phyloP scores from a whole-genome alignment of 2,888 invertebrate genomes.

The Papilio gigon region DNA sequence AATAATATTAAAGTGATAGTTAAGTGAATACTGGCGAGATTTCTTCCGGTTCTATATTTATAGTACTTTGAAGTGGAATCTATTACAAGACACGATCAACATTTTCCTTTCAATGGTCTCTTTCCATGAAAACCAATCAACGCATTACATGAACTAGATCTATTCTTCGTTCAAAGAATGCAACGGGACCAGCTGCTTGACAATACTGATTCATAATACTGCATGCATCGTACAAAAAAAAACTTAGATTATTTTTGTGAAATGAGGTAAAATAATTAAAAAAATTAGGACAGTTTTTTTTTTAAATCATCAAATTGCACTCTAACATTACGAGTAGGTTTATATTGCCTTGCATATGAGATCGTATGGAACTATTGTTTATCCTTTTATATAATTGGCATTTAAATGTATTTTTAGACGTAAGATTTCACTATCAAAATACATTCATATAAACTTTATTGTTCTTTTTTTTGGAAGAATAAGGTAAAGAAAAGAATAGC shows the following conservation, averaged over 20 bases:
- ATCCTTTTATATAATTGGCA: too few relatives aligned
- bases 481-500: too few relatives aligned
- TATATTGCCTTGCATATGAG: not conserved
- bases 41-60: constrained; percentile 53
- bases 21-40: constrained; percentile 5
- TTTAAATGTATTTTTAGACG: too few relatives aligned
- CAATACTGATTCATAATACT: constrained; percentile 45
- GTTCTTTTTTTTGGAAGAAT: too few relatives aligned
- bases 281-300: not conserved
- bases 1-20: not conserved
- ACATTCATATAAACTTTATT: too few relatives aligned
- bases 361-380: not conserved
- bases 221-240: not conserved
- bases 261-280: not conserved
- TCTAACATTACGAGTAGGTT: not conserved
- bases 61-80: constrained; percentile 58
- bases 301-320: not conserved
- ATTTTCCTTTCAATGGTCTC: constrained; percentile 58
- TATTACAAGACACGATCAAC: constrained; percentile 47
- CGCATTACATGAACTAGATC: constrained; percentile 57
- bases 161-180: constrained; percentile 70
- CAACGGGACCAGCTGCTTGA: constrained; percentile 51
- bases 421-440: too few relatives aligned
- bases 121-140: constrained; percentile 73
- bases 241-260: not conserved